phyloP scores from a whole-genome alignment of 2,797 vertebrate genomes.

The Schizothorax lantsangensis region DNA sequence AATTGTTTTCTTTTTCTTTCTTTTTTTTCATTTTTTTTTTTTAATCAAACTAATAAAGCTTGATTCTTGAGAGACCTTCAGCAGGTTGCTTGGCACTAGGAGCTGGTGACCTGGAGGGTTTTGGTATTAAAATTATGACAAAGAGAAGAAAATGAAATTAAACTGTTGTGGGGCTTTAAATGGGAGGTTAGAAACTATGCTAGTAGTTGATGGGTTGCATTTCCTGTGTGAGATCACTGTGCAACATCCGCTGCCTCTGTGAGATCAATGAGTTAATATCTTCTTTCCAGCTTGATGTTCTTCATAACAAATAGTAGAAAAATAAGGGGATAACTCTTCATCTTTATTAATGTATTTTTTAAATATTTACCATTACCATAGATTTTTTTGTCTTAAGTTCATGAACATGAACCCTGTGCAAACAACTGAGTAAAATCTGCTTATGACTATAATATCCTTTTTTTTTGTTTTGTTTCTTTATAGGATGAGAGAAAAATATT shows the following conservation, averaged over 20 bases:
- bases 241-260: background rate
- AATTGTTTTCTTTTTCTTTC: background rate
- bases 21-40: background rate
- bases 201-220: constrained; percentile 4
- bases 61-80: background rate
- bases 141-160: background rate
- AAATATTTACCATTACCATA: background rate
- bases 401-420: background rate
- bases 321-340: background rate
- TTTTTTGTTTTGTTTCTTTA: background rate
- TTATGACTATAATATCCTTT: background rate
- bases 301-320: background rate
- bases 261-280: constrained; percentile 34
- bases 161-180: background rate
- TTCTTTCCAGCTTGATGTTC: background rate
- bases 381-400: background rate
- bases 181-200: constrained; percentile 10
- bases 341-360: background rate
- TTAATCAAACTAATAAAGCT: background rate
- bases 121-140: background rate
- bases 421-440: background rate
- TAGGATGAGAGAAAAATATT: constrained; percentile 3
- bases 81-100: background rate
- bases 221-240: constrained; percentile 49
- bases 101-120: background rate